Evolutionary conservation across 2,797 vertebrate species (phyloP).

Genomic region (Gallinago solitaria): DNA sequence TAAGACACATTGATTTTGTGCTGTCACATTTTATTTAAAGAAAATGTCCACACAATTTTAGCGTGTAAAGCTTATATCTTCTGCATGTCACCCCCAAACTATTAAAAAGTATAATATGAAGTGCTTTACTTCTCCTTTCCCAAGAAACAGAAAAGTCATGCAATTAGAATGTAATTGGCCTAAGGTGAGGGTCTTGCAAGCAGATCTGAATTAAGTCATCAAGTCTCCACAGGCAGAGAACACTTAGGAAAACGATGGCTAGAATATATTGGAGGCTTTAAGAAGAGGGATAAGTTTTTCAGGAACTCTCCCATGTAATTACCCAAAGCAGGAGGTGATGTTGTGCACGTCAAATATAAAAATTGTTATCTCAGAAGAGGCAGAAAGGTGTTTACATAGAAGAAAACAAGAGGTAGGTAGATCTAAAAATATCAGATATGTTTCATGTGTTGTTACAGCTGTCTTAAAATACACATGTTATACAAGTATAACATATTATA

Average conservation of each 20-base stretch:
- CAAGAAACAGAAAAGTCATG: slow-evolving; percentile 44
- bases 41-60: slow-evolving; percentile 42
- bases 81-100: background rate
- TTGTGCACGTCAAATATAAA: slow-evolving; percentile 66
- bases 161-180: slow-evolving; percentile 71
- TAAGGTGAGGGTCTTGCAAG: slow-evolving; percentile 71
- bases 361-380: slow-evolving; percentile 53
- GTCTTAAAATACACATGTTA: background rate
- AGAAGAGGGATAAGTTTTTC: slow-evolving; percentile 77
- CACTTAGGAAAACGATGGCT: slow-evolving; percentile 39
- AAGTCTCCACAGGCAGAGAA: slow-evolving; percentile 66
- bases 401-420: background rate
- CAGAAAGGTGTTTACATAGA: slow-evolving; percentile 1
- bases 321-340: slow-evolving; percentile 45
- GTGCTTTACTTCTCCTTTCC: slow-evolving; percentile 33
- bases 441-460: background rate
- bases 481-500: background rate
- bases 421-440: slow-evolving; percentile 19
- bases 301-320: slow-evolving; percentile 63
- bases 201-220: slow-evolving; percentile 72
- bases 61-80: background rate
- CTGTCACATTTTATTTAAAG: slow-evolving; percentile 54
- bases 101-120: slow-evolving; percentile 52
- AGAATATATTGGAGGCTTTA: slow-evolving; percentile 61
- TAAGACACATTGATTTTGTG: slow-evolving; percentile 29